Base-by-base conservation (phyloP, 2,888 invertebrate species). In the Eubasilissa splendida region DNA sequence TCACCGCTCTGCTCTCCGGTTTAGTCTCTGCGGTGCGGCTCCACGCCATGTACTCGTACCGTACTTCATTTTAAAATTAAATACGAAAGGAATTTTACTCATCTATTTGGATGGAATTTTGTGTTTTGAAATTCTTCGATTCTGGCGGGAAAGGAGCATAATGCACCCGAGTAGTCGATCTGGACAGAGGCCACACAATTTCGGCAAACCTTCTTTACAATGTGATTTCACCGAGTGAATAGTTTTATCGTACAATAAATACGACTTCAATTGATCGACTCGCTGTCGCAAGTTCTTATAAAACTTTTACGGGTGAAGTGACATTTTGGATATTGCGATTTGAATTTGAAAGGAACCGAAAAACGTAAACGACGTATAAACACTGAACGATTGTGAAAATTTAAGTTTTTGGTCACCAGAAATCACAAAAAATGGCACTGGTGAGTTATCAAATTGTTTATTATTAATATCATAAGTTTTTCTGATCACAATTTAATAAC, bases 371-470 rank as follows among this genome's bases (percentile, higher is more conserved):
- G 42, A 4, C 3, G 2, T 7, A 42, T 42, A 5, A 42, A 42
- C 42, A 42, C 2, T 42, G 42, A 22, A 22, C 22, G 1, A 42
- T 7, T 42, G 42, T 42, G 42, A 42, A 42, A 42, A 42, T 42
- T 42, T 2, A 2, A n/a, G 63, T 12, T 63, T 31, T 63, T 63
- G 22, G 63, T 33, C 42, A 33, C 31, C 42, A 33, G 63, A 31
- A 31, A 31, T 33, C 63, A 42, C 42, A 0, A 63, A 78, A 80
- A 63, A 80, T 80, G 80, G 80, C 80, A 58, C 75, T 80, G 71
- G 80, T 80, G 31, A 80, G 80, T 80, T 70, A 50, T 65, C 14
- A 14, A 59, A 14, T 59, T 14, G 14, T 59, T 7, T n/a, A 59
- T 14, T 50, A 14, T 53, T 10, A 50, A 63, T 65, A 52, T 5